A percentile compares a stretch with the other conserved stretches of the same genome.
Evolutionary conservation across 2,113 vertebrate species (phyloP).

Genomic region (Macquaria ambigua): DNA sequence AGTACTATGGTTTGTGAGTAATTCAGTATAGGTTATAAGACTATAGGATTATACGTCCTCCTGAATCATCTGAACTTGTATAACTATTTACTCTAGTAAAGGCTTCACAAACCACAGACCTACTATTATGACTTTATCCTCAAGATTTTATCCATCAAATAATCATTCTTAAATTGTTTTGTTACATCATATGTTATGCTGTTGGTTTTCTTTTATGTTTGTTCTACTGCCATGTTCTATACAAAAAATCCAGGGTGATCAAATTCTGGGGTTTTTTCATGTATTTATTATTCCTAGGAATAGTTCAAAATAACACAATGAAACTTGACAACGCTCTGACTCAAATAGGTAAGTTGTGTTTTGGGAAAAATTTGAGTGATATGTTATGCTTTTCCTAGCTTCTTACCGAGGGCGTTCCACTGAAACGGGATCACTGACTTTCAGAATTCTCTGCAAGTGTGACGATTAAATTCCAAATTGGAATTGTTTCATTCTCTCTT

Average conservation of each 20-base stretch:
- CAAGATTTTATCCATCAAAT: slow-evolving; percentile 85
- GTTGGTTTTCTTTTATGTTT: slow-evolving; percentile 84
- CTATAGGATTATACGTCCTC: slow-evolving; percentile 59
- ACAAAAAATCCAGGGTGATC: slow-evolving; percentile 96
- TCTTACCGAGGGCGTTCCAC: slow-evolving; percentile 90
- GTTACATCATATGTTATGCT: slow-evolving; percentile 80
- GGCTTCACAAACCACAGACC: slow-evolving; percentile 81
- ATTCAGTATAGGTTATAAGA: slow-evolving; percentile 63
- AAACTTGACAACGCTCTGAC: slow-evolving; percentile 98
- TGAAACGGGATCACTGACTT: slow-evolving; percentile 91
- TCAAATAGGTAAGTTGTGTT: slow-evolving; percentile 91
- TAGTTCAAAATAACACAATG: slow-evolving; percentile 96
- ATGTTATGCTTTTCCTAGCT: slow-evolving; percentile 83
- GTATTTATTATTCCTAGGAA: slow-evolving; percentile 99
- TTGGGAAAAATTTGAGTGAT: slow-evolving; percentile 71
- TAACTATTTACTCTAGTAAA: slow-evolving; percentile 75
- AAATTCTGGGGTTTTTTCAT: slow-evolving; percentile 96
- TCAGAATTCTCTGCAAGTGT: slow-evolving; percentile 97
- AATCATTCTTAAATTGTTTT: slow-evolving; percentile 85
- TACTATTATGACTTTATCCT: slow-evolving; percentile 83
- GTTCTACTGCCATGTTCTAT: slow-evolving; percentile 94
- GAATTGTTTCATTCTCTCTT: slow-evolving; percentile 98
- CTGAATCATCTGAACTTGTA: slow-evolving; percentile 78
- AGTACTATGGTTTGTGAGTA: slow-evolving; percentile 86
- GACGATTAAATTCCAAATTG: slow-evolving; percentile 99